These are phyloP conservation scores for Rhea pennata DNA, from an alignment of 2,113 vertebrate genomes.

Conservation along the genomic window DNA sequence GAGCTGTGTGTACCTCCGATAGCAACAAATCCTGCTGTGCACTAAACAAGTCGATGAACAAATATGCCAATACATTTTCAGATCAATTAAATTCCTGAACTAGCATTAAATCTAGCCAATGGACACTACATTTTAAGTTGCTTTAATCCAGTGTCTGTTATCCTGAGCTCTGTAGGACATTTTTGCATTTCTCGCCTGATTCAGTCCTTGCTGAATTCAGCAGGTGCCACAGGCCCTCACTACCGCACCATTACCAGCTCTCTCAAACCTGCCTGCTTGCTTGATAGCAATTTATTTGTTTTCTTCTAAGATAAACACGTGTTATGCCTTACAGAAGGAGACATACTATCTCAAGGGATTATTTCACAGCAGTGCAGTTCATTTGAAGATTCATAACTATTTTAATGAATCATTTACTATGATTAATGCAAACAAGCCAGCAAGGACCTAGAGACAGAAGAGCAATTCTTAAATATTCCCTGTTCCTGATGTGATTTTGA, in stretches of 20 bases:
- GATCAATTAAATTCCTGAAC: not conserved
- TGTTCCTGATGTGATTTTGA: conserved; percentile 53
- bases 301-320: not conserved
- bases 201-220: not conserved
- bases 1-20: not conserved
- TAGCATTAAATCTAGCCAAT: not conserved
- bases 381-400: conserved; percentile 2
- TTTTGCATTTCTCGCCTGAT: not conserved
- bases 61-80: not conserved
- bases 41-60: not conserved
- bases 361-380: not conserved
- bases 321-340: not conserved
- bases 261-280: not conserved
- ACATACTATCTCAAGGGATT: not conserved
- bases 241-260: not conserved
- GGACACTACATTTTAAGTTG: not conserved
- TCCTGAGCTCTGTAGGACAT: not conserved
- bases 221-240: not conserved
- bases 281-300: not conserved
- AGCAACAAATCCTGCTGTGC: not conserved
- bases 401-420: conserved; percentile 29
- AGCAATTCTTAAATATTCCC: not conserved
- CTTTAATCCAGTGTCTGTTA: not conserved
- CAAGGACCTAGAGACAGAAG: conserved; percentile 8
- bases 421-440: conserved; percentile 41